Base-by-base conservation (phyloP, 2,888 invertebrate genomes). In the Andrena praecox region DNA sequence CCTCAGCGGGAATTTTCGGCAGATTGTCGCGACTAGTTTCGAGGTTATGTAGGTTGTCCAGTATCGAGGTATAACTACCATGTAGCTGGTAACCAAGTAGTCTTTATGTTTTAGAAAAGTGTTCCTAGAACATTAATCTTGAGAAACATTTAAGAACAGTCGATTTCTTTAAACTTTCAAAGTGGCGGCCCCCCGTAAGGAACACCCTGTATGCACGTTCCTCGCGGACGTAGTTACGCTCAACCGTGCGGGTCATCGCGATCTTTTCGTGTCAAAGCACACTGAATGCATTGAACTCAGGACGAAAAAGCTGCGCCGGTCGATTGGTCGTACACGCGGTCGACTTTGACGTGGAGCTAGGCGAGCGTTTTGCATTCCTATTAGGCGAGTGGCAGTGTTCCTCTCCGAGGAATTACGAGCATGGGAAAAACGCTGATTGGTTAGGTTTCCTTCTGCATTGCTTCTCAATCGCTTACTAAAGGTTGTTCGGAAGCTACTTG, bases 231-330 rank as follows among this genome's bases (percentile, higher is more conserved):
- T 84, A 85, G 81, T 85, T 80, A 80, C 69, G 72, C 68, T 76
- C 80, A 60, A 42, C 56, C 50, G 79, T 72, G 78, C 78, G 80
- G 91, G 90, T 90, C 91, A 91, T 90, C 89, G 89, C 75, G 89
- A 89, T 89, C 82, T 84, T 79, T 80, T 85, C 83, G 86, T 82
- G 85, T 83, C 84, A 85, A 87, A 85, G 73, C 86, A 81, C 79
- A 73, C 66, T 76, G 83, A 80, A 77, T 82, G 76, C 77, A 73
- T 33, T 50, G 74, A 67, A 81, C 72, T 68, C 64, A 0, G 48
- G 67, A n/a, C 29, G 42, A 48, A 71, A 71, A 73, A 66, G 52
- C 54, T 84, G 27, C 56, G 62, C 3, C 29, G 59, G 60, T 70
- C 70, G 52, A 35, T 83, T 42, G 56, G 50, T 69, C 63, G 76